Conservation (phyloP, 2,797 vertebrate genomes). For the Hapalemur alaotrensis region DNA sequence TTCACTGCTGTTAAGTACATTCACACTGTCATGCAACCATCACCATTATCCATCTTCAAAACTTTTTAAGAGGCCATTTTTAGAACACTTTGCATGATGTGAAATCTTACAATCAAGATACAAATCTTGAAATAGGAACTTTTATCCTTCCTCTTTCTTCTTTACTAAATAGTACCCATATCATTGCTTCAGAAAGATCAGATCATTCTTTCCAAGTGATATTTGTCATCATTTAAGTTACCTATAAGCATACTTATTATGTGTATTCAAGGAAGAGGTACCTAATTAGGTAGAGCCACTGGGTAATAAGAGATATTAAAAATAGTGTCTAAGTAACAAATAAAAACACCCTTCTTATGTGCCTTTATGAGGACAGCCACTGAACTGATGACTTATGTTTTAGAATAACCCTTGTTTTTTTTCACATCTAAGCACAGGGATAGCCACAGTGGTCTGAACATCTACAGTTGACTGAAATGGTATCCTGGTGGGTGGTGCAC, state of each 20-base stretch:
- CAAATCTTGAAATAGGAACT: neutral
- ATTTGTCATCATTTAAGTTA: neutral
- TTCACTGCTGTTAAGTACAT: neutral
- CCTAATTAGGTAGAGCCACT: neutral
- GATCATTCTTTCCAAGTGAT: neutral
- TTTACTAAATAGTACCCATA: neutral
- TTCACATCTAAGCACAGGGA: neutral
- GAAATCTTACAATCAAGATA: neutral
- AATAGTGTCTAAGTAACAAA: neutral
- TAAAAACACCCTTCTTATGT: neutral
- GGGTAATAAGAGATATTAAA: neutral
- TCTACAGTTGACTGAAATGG: neutral
- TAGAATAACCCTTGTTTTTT: neutral
- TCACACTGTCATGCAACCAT: neutral
- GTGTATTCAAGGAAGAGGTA: neutral
- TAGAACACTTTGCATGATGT: neutral
- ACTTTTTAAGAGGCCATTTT: neutral
- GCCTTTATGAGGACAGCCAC: neutral
- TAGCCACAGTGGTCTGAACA: neutral
- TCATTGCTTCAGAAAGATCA: neutral
- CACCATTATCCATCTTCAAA: neutral
- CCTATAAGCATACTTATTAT: neutral
- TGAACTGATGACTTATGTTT: neutral
- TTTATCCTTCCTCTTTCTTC: neutral
- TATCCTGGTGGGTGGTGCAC: too few species aligned